Conservation (phyloP, 1,140 invertebrate genomes). For the Archegozetes longisetosus region DNA sequence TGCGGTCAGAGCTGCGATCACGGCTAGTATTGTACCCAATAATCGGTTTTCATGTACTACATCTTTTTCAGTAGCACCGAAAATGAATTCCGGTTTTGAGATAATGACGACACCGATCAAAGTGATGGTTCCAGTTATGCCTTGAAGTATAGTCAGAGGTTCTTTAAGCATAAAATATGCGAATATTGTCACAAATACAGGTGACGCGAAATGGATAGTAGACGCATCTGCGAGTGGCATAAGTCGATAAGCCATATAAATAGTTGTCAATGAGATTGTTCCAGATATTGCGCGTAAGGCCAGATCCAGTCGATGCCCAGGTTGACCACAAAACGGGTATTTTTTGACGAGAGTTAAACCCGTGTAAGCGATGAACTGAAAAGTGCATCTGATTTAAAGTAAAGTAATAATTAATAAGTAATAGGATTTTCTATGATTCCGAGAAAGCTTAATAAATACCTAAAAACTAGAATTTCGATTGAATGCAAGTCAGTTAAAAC, state of each 20-base stretch:
- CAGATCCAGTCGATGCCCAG: conserved; percentile 7
- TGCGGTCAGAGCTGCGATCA: conserved; percentile 64
- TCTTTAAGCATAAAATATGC: conserved; percentile 37
- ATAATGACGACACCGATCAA: conserved; percentile 35
- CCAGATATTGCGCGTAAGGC: conserved; percentile 2
- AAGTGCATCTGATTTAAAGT: not conserved
- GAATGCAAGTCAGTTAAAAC: not conserved
- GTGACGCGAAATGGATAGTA: conserved; percentile 39
- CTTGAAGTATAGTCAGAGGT: conserved; percentile 35
- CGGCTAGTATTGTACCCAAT: conserved; percentile 60
- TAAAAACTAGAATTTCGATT: conserved; percentile 13
- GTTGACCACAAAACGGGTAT: conserved; percentile 4
- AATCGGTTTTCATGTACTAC: conserved; percentile 29
- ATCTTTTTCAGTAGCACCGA: conserved; percentile 19
- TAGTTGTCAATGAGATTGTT: conserved; percentile 3
- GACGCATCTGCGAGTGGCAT: conserved; percentile 39
- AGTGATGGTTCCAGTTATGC: conserved; percentile 32
- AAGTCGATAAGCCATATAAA: conserved; percentile 23
- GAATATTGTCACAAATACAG: conserved; percentile 36
- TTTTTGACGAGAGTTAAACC: not conserved
- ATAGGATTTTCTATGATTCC: too few relatives aligned
- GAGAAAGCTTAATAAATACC: conserved; percentile 7
- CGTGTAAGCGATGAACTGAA: conserved; percentile 5
- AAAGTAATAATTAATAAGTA: not conserved
- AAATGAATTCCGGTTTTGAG: conserved; percentile 35